phyloP scores from a whole-genome alignment of 2,113 vertebrate genomes.

The Hemibagrus wyckioides region DNA sequence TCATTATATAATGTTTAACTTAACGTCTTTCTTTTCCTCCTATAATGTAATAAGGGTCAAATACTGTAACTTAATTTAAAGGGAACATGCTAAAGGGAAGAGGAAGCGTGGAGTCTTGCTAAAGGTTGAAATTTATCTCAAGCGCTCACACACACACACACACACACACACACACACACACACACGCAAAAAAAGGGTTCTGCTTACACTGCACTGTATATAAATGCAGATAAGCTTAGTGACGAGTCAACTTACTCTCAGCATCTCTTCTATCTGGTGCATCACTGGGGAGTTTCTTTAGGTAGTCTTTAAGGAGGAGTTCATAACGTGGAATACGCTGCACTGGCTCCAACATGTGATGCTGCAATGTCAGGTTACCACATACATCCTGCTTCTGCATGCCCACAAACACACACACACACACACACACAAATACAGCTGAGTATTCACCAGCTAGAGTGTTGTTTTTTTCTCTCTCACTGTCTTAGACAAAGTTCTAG shows the following conservation, averaged over 20 bases:
- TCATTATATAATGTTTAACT: neutral
- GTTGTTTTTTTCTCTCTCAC: no score
- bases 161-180: neutral
- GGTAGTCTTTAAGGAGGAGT: conserved; percentile 92
- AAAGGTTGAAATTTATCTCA: neutral
- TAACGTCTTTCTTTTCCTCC: neutral
- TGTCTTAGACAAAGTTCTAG: neutral
- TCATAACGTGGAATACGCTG: conserved; percentile 96
- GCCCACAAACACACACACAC: conserved; percentile 23
- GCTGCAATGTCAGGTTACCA: conserved; percentile 93
- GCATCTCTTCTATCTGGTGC: conserved; percentile 88
- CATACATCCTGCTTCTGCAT: conserved; percentile 91
- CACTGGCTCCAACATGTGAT: conserved; percentile 97
- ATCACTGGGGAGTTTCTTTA: conserved; percentile 88
- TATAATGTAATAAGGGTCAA: neutral
- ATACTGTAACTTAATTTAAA: neutral
- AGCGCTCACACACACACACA: neutral
- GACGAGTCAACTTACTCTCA: conserved; percentile 78
- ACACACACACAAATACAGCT: neutral
- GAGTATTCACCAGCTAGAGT: neutral
- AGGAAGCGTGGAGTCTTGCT: neutral
- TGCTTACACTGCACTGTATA: neutral
- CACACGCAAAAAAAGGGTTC: neutral
- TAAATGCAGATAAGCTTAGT: neutral
- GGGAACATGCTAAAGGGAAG: neutral